Conservation (phyloP, 2,888 invertebrate species). For the Girardia tigrina region DNA sequence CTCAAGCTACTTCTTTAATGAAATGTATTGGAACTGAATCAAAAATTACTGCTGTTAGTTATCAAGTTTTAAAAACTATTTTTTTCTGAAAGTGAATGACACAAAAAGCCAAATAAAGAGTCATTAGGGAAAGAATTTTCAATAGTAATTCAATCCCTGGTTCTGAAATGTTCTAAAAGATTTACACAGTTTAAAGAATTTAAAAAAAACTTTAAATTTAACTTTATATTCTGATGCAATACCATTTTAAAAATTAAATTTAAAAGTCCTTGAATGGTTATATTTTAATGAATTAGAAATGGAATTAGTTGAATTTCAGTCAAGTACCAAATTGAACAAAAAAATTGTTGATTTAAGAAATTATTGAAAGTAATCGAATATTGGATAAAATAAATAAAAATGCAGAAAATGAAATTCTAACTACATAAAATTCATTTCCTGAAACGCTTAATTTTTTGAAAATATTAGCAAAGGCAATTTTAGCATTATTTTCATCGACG, state of each 20-base stretch:
- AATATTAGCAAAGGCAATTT: no score
- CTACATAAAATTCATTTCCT: no score
- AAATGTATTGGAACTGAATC: not conserved
- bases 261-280: not conserved
- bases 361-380: no score
- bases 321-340: no score
- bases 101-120: not conserved
- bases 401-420: no score
- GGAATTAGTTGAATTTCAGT: no score
- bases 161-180: not conserved
- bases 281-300: no score
- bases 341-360: no score
- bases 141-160: not conserved
- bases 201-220: not conserved
- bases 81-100: no score
- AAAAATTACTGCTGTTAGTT: not conserved
- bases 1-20: not conserved
- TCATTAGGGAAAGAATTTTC: not conserved
- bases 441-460: no score
- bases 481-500: no score
- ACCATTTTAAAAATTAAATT: not conserved
- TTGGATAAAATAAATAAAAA: no score
- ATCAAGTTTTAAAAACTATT: not conserved
- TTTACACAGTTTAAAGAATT: not conserved
- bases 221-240: not conserved